These are phyloP conservation scores for Caenorhabditis becei DNA, from an alignment of 2,888 invertebrate genomes.

Conservation along the genomic window DNA sequence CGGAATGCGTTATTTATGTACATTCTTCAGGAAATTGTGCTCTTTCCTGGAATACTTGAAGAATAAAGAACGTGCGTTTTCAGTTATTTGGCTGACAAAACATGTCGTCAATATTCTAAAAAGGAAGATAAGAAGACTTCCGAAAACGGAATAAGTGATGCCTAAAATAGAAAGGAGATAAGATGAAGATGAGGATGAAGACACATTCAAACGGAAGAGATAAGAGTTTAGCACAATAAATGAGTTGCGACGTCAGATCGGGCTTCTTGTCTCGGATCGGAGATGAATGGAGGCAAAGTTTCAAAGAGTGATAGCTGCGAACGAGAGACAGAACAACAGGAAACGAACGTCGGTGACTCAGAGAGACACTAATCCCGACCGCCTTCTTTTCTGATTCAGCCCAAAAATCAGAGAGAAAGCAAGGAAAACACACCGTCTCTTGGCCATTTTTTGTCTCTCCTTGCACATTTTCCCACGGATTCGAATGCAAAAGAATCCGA, in stretches of 20 bases:
- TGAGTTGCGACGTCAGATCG: background rate
- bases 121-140: constrained; percentile 5
- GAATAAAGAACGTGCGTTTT: background rate
- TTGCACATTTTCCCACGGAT: background rate
- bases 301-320: background rate
- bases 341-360: constrained; percentile 2
- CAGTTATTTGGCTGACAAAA: too few relatives aligned
- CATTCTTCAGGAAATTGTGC: too few relatives aligned
- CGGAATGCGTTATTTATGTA: too few relatives aligned
- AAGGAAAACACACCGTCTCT: background rate
- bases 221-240: background rate
- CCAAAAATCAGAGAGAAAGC: background rate
- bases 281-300: too few relatives aligned
- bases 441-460: background rate
- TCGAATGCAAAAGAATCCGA: background rate
- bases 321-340: background rate
- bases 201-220: background rate
- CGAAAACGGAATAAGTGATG: background rate
- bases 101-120: too few relatives aligned
- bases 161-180: too few relatives aligned
- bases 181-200: background rate
- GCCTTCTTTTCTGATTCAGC: background rate
- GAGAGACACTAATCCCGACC: constrained; percentile 2
- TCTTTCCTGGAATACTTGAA: background rate
- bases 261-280: too few relatives aligned